Evolutionary conservation across 1,140 invertebrate species (phyloP).

Genomic region (Dreissena polymorpha): DNA sequence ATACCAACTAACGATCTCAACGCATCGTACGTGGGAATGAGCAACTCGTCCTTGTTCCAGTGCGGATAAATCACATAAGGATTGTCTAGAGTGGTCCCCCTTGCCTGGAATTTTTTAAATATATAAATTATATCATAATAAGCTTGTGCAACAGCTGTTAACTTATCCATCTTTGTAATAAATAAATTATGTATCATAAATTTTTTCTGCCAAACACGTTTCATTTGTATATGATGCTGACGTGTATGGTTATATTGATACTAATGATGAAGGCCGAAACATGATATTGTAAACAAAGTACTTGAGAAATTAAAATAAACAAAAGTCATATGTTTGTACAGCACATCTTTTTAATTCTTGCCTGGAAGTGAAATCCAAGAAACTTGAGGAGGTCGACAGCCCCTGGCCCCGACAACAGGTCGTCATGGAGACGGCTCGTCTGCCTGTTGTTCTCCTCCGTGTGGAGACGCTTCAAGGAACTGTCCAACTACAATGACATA

Average conservation of each 20-base stretch:
- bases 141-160: neutral
- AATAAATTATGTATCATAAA: too few relatives aligned
- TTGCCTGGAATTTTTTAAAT: conserved; percentile 59
- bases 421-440: conserved; percentile 59
- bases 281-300: too few relatives aligned
- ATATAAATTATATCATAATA: neutral
- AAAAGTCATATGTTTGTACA: too few relatives aligned
- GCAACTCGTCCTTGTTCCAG: conserved; percentile 74
- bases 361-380: conserved; percentile 77
- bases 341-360: too few relatives aligned
- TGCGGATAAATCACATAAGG: conserved; percentile 77
- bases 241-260: too few relatives aligned
- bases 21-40: conserved; percentile 75
- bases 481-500: conserved; percentile 74
- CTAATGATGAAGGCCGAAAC: too few relatives aligned
- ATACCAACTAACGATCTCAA: conserved; percentile 70
- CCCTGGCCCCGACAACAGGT: conserved; percentile 55
- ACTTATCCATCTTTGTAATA: too few relatives aligned
- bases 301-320: too few relatives aligned
- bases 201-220: too few relatives aligned
- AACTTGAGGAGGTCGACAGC: conserved; percentile 71
- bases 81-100: conserved; percentile 59
- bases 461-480: conserved; percentile 74
- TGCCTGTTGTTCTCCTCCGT: conserved; percentile 71
- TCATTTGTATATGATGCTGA: too few relatives aligned